These are phyloP conservation scores for Thamnaconus septentrionalis DNA, from an alignment of 2,113 vertebrate species.

Conservation along the genomic window DNA sequence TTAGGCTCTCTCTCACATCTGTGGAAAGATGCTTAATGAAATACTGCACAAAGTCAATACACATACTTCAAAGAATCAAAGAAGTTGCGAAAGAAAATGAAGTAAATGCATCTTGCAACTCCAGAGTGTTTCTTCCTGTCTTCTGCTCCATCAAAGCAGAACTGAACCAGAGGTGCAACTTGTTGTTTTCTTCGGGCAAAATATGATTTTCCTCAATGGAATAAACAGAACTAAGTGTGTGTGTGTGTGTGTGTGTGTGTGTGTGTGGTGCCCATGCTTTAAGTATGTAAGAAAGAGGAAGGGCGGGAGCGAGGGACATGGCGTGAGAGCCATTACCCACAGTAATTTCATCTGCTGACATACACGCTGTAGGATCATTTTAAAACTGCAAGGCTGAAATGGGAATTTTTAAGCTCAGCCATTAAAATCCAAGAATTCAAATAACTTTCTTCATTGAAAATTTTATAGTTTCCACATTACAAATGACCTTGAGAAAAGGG, in stretches of 20 bases:
- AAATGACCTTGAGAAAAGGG: constrained; percentile 72
- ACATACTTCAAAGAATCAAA: too few relatives aligned
- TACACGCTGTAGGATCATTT: constrained; percentile 68
- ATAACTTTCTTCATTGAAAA: constrained; percentile 78
- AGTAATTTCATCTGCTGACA: constrained; percentile 68
- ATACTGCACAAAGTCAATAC: too few relatives aligned
- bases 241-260: neutral
- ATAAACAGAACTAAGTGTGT: neutral
- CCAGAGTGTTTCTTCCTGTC: too few relatives aligned
- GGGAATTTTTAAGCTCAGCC: constrained; percentile 74
- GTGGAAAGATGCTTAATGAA: too few relatives aligned
- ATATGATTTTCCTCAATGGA: too few relatives aligned
- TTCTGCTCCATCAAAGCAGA: too few relatives aligned
- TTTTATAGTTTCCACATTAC: constrained; percentile 81
- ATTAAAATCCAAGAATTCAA: constrained; percentile 81
- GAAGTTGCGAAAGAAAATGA: too few relatives aligned
- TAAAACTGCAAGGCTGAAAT: constrained; percentile 72
- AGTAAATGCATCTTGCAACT: too few relatives aligned
- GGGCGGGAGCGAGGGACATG: neutral
- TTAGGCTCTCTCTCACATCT: too few relatives aligned
- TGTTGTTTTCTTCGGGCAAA: too few relatives aligned
- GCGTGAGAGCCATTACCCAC: constrained; percentile 56
- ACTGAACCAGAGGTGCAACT: too few relatives aligned
- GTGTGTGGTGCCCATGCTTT: neutral
- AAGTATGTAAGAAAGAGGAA: constrained; percentile 4